Conservation (phyloP, 2,113 vertebrate species). For the Gobio gobio region DNA sequence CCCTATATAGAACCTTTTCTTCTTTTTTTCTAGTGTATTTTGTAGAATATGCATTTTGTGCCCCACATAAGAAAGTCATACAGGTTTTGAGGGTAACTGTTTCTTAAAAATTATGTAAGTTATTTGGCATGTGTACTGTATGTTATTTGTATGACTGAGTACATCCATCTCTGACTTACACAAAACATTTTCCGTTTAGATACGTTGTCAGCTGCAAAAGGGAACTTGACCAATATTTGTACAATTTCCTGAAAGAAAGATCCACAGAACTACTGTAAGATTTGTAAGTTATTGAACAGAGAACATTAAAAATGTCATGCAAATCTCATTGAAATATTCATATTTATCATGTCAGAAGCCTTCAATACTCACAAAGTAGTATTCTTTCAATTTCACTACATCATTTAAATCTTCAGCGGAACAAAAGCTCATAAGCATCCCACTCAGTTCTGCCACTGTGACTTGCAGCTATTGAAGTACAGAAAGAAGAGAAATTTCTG, state of each 20-base stretch:
- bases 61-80: too few species aligned
- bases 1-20: too few species aligned
- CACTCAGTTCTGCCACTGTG: rapidly evolving
- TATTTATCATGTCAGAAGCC: neutral
- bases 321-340: neutral
- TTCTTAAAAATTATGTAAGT: neutral
- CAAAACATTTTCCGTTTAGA: conserved; percentile 61
- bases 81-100: neutral
- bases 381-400: neutral
- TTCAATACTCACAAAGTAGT: neutral
- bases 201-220: neutral
- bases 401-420: neutral
- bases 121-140: neutral
- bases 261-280: conserved; percentile 17
- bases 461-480: conserved; percentile 3
- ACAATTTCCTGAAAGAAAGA: conserved; percentile 43
- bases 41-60: too few species aligned
- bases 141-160: neutral
- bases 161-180: neutral
- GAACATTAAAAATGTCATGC: neutral
- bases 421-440: rapidly evolving
- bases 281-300: neutral
- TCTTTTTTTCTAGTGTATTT: too few species aligned
- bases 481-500: neutral
- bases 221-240: neutral